Evolutionary conservation across 2,888 invertebrate genomes (phyloP).

Genomic region (Hirtodrosophila trivittata): DNA sequence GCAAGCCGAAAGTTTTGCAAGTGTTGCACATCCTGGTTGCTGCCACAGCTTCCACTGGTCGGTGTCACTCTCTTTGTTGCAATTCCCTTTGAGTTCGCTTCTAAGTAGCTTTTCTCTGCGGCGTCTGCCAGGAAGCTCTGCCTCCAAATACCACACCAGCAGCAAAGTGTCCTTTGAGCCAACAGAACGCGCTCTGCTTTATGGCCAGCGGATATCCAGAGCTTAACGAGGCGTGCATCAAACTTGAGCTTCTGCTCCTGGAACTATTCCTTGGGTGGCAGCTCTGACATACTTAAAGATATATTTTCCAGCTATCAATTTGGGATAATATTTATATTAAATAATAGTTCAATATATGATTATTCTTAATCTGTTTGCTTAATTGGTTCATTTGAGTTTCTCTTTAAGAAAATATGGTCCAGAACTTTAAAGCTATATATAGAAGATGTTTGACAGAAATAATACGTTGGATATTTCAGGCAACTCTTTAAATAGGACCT

Average conservation of each 20-base stretch:
- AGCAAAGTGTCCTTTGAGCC: constrained; percentile 19
- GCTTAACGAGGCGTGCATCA: constrained; percentile 18
- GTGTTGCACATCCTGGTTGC: constrained; percentile 61
- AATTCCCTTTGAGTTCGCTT: constrained; percentile 32
- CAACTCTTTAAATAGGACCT: no score
- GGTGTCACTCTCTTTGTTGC: constrained; percentile 28
- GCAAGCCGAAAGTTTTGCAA: constrained; percentile 64
- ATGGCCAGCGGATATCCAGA: background rate
- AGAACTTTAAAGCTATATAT: no score
- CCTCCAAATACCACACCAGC: constrained; percentile 4
- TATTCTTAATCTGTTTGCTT: no score
- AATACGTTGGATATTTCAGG: no score
- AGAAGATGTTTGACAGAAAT: no score
- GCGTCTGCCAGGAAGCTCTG: constrained; percentile 33
- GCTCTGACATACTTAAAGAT: no score
- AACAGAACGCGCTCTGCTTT: background rate
- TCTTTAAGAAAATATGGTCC: no score
- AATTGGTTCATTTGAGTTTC: no score
- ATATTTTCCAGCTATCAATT: no score
- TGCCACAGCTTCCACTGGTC: constrained; percentile 7
- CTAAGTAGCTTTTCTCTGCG: constrained; percentile 31
- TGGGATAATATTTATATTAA: no score
- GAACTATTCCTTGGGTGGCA: background rate
- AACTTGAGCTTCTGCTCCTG: background rate
- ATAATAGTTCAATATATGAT: no score